phyloP scores from a whole-genome alignment of 1,140 invertebrate genomes.

The Drosophila sucinea region DNA sequence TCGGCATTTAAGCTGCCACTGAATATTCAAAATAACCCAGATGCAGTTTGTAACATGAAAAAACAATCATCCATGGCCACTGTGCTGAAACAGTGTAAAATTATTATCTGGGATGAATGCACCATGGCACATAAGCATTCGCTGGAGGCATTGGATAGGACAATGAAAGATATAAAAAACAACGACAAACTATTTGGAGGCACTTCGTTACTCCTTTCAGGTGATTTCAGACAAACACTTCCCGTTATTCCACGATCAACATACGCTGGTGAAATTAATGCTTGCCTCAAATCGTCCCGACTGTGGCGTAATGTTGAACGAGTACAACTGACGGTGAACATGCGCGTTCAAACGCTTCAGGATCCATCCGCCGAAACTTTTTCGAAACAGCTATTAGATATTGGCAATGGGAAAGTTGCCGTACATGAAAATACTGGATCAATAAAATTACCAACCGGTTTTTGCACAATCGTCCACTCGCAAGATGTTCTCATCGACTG shows the following conservation, averaged over 20 bases:
- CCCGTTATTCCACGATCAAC: constrained; percentile 19
- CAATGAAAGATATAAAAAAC: constrained; percentile 29
- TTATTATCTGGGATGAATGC: background rate
- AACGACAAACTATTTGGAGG: constrained; percentile 23
- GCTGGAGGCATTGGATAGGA: constrained; percentile 21
- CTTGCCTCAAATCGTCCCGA: background rate
- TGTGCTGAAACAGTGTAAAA: no score
- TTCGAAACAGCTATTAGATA: background rate
- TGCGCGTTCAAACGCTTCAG: background rate
- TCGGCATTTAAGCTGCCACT: no score
- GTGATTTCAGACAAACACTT: constrained; percentile 13
- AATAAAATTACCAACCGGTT: background rate
- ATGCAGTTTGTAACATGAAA: no score
- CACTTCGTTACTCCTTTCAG: constrained; percentile 25
- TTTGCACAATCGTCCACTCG: no score
- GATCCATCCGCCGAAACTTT: background rate
- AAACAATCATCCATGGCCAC: no score
- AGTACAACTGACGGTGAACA: background rate
- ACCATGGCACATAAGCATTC: constrained; percentile 10
- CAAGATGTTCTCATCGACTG: background rate
- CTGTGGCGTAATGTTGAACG: background rate
- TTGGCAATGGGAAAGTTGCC: background rate
- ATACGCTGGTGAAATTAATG: background rate
- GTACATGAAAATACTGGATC: background rate
- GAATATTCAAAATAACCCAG: no score